These are phyloP conservation scores for Drosophila merina DNA, from an alignment of 2,888 invertebrate species.

Conservation along the genomic window DNA sequence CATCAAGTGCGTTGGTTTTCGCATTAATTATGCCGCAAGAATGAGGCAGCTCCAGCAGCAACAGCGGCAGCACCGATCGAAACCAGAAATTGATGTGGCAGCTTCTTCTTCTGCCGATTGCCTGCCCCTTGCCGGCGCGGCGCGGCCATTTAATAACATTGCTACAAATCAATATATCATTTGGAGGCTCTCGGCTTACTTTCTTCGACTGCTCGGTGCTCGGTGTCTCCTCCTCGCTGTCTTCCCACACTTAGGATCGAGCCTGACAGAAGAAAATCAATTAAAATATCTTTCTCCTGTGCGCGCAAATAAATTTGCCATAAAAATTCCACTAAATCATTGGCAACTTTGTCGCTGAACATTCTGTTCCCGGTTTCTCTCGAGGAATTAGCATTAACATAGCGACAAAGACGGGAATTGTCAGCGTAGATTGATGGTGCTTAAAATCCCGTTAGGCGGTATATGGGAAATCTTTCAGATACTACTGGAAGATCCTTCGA, in stretches of 20 bases:
- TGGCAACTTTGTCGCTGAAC: conserved; percentile 59
- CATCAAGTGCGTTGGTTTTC: conserved; percentile 80
- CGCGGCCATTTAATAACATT: conserved; percentile 77
- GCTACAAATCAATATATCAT: conserved; percentile 76
- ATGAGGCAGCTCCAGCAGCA: conserved; percentile 32
- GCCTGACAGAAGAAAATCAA: conserved; percentile 62
- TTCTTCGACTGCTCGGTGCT: conserved; percentile 53
- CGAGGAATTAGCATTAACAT: conserved; percentile 72
- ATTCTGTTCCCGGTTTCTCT: conserved; percentile 37
- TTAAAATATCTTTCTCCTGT: conserved; percentile 72
- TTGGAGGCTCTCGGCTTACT: conserved; percentile 62
- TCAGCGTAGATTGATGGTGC: conserved; percentile 44
- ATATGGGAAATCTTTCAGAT: conserved; percentile 22
- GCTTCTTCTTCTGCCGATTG: conserved; percentile 49
- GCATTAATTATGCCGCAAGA: conserved; percentile 74
- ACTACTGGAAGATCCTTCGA: neutral
- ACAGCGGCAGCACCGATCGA: conserved; percentile 42
- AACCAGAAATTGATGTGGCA: conserved; percentile 76
- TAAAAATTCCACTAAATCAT: conserved; percentile 78
- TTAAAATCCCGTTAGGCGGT: conserved; percentile 28
- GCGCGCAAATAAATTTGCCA: conserved; percentile 72
- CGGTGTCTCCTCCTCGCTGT: conserved; percentile 13
- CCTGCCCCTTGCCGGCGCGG: conserved; percentile 24
- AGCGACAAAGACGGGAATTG: conserved; percentile 49
- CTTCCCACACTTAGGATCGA: conserved; percentile 70